Evolutionary conservation across 2,113 vertebrate species (phyloP).

Genomic region (Sardina pilchardus): DNA sequence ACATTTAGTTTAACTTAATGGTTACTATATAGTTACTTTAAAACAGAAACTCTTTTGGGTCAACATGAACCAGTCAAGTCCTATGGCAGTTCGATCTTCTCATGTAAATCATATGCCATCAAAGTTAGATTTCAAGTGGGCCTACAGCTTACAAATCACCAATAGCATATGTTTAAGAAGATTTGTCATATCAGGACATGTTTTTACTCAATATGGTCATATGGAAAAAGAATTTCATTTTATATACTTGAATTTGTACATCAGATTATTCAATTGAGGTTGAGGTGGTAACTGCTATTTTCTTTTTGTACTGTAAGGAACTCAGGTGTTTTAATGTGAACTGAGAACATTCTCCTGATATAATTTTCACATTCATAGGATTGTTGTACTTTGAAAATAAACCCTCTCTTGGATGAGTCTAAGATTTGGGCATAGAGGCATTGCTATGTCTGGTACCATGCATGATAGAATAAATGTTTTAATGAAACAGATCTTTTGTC

Average conservation of each 20-base stretch:
- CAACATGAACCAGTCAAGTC: background rate
- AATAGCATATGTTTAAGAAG: background rate
- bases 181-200: background rate
- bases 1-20: background rate
- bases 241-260: slow-evolving; percentile 17
- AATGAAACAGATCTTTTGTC: slow-evolving; percentile 26
- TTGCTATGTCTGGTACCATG: slow-evolving; percentile 29
- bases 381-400: slow-evolving; percentile 5
- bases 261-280: background rate
- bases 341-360: slow-evolving; percentile 29
- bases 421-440: slow-evolving; percentile 28
- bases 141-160: background rate
- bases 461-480: slow-evolving; percentile 47
- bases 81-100: background rate
- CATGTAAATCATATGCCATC: background rate
- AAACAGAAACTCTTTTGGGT: background rate
- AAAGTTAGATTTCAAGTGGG: background rate
- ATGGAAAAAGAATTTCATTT: slow-evolving; percentile 1
- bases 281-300: slow-evolving; percentile 9
- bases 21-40: background rate
- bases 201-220: background rate
- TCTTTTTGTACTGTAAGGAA: slow-evolving; percentile 31
- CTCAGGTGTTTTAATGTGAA: slow-evolving; percentile 44
- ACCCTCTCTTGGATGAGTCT: slow-evolving; percentile 11
- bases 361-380: slow-evolving; percentile 32